Evolutionary conservation across 2,888 invertebrate species (phyloP), one percentile per base, ranked within the genome.

Genomic region (Amphipyra tragopoginis): DNA sequence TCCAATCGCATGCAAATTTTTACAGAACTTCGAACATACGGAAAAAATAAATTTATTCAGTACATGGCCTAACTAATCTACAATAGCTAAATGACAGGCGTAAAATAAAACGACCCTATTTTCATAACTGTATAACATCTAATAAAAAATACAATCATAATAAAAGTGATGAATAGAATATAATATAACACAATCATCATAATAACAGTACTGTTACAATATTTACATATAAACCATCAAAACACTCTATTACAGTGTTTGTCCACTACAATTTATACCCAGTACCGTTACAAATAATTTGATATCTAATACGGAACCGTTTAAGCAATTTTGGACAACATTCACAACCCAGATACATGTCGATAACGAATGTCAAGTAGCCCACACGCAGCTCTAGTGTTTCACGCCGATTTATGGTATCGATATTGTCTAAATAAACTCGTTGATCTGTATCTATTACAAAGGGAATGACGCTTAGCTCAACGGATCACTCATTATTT

Each of bases 231-330:
- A 70, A 49, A 69, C 34, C 54, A 42, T 44, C 40, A 52, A 65
- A 59, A 51, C 52, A 34, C 34, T 45, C 51, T 14, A 68, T 58
- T 44, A 70, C 39, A 47, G 60, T 61, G 57, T 71, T 67, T 63
- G 71, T 67, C 71, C 52, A 44, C 61, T 56, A 5, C 44, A 59
- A 64, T 72, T 76, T 77, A 77, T 76, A 60, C 21, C 8, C 1
- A 7, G 34, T 60, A 60, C 77, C 72, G 75, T 77, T 77, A 77
- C 45, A 72, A 65, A 77, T 75, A 77, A 77, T 72, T 60, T 63
- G 64, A 72, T 72, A 72, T 56, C 38, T 13, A 65, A 66, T 58
- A 60, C 54, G 62, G 56, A 57, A 71, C 51, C 60, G 39, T 69
- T 72, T 72, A 69, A 77, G 63, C 49, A 68, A 75, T 77, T 76